Evolutionary conservation across 1,140 invertebrate species (phyloP).

Genomic region (Drosophila lowei): DNA sequence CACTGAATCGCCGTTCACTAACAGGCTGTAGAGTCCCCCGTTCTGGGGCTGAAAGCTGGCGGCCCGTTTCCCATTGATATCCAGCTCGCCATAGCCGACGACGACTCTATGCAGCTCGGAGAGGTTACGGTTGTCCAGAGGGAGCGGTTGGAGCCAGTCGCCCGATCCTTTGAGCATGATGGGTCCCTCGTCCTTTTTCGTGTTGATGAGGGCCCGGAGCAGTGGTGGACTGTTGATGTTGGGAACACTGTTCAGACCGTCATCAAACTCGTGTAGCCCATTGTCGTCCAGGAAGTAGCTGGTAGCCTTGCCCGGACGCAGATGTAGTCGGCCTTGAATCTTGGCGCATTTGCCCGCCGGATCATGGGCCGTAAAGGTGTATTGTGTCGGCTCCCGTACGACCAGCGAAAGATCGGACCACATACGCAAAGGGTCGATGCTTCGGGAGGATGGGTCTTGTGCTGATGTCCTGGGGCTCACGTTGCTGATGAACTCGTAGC

Average conservation of each 20-base stretch:
- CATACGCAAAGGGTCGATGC: constrained; percentile 54
- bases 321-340: constrained; percentile 38
- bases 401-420: constrained; percentile 56
- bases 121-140: constrained; percentile 45
- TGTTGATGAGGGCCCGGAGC: constrained; percentile 63
- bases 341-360: constrained; percentile 31
- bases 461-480: not conserved
- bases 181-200: constrained; percentile 39
- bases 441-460: not conserved
- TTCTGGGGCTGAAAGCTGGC: constrained; percentile 79
- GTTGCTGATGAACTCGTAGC: constrained; percentile 56
- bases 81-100: constrained; percentile 80
- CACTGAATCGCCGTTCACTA: constrained; percentile 86
- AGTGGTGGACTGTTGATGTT: constrained; percentile 16
- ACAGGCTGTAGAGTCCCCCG: constrained; percentile 86
- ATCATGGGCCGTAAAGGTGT: constrained; percentile 33
- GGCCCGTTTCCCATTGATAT: constrained; percentile 69
- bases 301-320: constrained; percentile 76
- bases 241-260: constrained; percentile 45
- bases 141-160: not conserved
- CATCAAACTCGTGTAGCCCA: constrained; percentile 55
- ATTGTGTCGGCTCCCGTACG: constrained; percentile 19
- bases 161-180: constrained; percentile 26
- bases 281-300: constrained; percentile 80
- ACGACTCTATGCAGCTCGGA: constrained; percentile 82